Conservation (phyloP, 1,140 invertebrate species). For the Planococcus citri region DNA sequence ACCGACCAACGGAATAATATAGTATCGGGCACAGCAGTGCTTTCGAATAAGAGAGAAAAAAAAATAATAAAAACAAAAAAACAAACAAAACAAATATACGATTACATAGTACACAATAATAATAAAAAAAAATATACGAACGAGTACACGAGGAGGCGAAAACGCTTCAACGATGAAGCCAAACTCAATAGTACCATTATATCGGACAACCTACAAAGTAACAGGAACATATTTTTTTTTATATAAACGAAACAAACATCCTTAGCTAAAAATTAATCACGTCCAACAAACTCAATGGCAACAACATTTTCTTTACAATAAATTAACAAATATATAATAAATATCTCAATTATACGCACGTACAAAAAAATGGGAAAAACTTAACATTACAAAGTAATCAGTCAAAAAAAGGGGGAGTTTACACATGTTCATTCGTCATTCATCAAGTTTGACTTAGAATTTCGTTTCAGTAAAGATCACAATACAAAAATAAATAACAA, state of each 20-base stretch:
- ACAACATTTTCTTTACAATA: slow-evolving; percentile 13
- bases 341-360: slow-evolving; percentile 1
- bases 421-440: slow-evolving; percentile 16
- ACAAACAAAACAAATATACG: too few relatives aligned
- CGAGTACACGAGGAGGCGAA: too few relatives aligned
- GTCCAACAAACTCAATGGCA: slow-evolving; percentile 17
- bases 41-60: too few relatives aligned
- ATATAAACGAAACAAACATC: background rate
- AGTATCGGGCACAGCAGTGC: too few relatives aligned
- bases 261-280: slow-evolving; percentile 12
- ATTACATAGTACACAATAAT: too few relatives aligned
- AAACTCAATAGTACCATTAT: background rate
- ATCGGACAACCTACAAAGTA: slow-evolving; percentile 15
- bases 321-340: slow-evolving; percentile 18
- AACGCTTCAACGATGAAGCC: background rate
- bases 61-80: too few relatives aligned
- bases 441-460: slow-evolving; percentile 18
- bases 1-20: too few relatives aligned
- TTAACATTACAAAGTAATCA: slow-evolving; percentile 12
- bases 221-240: slow-evolving; percentile 19
- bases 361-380: background rate
- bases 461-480: slow-evolving; percentile 16
- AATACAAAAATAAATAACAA: slow-evolving; percentile 21
- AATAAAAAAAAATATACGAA: too few relatives aligned
- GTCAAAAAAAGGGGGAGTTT: slow-evolving; percentile 11